Percentiles rank a stretch among this genome's conserved stretches.
phyloP scores from a whole-genome alignment of 2,113 vertebrate genomes.

The Rana temporaria region DNA sequence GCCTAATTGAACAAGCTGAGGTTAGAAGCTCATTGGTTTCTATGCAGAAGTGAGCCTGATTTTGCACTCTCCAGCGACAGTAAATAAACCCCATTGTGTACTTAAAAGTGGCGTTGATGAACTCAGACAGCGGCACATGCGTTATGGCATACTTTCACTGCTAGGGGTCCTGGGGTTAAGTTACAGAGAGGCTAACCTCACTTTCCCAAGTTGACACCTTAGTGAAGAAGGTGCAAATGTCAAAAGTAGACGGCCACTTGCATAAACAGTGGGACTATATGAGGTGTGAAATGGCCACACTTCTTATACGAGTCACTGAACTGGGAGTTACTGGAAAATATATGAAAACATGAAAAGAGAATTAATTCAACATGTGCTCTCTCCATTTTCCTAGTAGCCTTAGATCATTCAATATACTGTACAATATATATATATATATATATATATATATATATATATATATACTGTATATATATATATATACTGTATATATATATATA shows the following conservation, averaged over 20 bases:
- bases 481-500: too few species aligned
- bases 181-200: constrained; percentile 14
- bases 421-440: background rate
- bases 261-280: constrained; percentile 38
- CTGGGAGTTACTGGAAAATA: background rate
- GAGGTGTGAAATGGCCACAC: constrained; percentile 54
- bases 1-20: too few species aligned
- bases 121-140: background rate
- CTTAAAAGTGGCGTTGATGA: too few species aligned
- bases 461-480: too few species aligned
- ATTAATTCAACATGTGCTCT: constrained; percentile 40
- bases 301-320: constrained; percentile 21
- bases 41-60: too few species aligned
- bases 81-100: too few species aligned
- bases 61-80: too few species aligned
- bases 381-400: background rate
- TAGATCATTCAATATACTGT: too few species aligned
- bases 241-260: constrained; percentile 46
- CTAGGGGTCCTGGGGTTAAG: constrained; percentile 8
- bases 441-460: background rate
- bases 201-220: constrained; percentile 55
- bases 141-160: constrained; percentile 1
- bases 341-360: constrained; percentile 22
- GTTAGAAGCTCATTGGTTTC: too few species aligned
- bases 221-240: constrained; percentile 36